Percentiles rank a stretch among this genome's conserved stretches.
Evolutionary conservation across 2,113 vertebrate genomes (phyloP).

Genomic region (Daboia siamensis): DNA sequence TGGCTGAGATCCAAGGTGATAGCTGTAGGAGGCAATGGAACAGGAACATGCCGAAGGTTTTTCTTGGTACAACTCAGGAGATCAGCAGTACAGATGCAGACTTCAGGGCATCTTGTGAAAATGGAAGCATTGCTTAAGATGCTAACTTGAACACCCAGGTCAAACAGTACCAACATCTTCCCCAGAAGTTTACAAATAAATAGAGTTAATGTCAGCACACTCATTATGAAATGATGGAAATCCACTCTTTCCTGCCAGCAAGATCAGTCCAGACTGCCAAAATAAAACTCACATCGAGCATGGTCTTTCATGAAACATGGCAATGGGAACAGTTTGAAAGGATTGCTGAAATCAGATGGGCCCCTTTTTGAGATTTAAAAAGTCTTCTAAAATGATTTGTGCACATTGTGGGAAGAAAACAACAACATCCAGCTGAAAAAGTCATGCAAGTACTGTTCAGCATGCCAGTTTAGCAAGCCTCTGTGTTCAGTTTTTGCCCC

Average conservation of each 20-base stretch:
- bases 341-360: not conserved
- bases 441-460: not conserved
- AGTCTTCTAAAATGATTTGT: not conserved
- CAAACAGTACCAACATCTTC: slow-evolving; percentile 37
- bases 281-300: not conserved
- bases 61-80: slow-evolving; percentile 85
- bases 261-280: slow-evolving; percentile 11
- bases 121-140: not conserved
- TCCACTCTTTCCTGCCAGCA: not conserved
- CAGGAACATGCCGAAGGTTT: slow-evolving; percentile 73
- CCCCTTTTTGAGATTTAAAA: not conserved
- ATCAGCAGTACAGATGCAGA: slow-evolving; percentile 86
- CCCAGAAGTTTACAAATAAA: slow-evolving; percentile 17
- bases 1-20: slow-evolving; percentile 88
- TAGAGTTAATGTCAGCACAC: slow-evolving; percentile 4
- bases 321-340: not conserved
- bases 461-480: not conserved
- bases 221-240: slow-evolving; percentile 44
- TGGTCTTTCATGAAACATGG: not conserved
- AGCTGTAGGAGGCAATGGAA: slow-evolving; percentile 66
- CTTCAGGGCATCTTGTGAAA: slow-evolving; percentile 57
- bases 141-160: not conserved
- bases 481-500: not conserved
- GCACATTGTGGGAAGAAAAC: not conserved
- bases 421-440: not conserved